Evolutionary conservation across 92 coral and sea anemone genomes (phyloP).

Genomic region (Phymanthus crucifer): DNA sequence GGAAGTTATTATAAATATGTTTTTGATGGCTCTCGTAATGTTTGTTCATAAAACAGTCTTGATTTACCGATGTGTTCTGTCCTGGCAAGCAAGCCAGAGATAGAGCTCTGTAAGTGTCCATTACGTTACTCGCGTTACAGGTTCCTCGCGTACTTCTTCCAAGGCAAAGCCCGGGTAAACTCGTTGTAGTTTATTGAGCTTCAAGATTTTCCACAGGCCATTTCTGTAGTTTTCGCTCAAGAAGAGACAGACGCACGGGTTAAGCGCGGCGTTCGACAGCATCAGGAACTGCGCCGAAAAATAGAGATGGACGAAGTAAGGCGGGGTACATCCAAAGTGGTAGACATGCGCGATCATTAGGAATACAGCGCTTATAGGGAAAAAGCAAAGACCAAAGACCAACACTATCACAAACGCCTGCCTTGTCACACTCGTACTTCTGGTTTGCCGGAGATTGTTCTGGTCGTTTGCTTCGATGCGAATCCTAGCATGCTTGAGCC

Average conservation of each 20-base stretch:
- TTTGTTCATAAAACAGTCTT: background rate
- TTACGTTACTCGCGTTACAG: slow-evolving; percentile 17
- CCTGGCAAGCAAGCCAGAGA: background rate
- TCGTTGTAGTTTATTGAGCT: slow-evolving; percentile 16
- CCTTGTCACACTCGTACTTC: slow-evolving; percentile 34
- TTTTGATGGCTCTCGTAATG: background rate
- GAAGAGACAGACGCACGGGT: slow-evolving; percentile 45
- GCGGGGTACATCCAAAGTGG: slow-evolving; percentile 23
- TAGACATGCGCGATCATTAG: slow-evolving; percentile 19
- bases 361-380: slow-evolving; percentile 22
- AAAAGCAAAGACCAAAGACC: slow-evolving; percentile 27
- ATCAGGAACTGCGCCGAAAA: slow-evolving; percentile 30
- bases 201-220: slow-evolving; percentile 26
- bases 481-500: slow-evolving; percentile 18
- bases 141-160: slow-evolving; percentile 22
- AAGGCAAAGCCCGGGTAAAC: slow-evolving; percentile 18
- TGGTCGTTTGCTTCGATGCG: slow-evolving; percentile 25
- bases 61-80: background rate
- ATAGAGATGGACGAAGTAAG: slow-evolving; percentile 32
- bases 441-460: slow-evolving; percentile 1
- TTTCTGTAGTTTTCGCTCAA: slow-evolving; percentile 39
- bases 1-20: background rate
- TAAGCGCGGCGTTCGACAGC: slow-evolving; percentile 21
- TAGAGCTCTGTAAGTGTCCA: background rate
- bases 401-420: slow-evolving; percentile 34